phyloP scores from a whole-genome alignment of 2,888 invertebrate genomes.

The Boloria selene region DNA sequence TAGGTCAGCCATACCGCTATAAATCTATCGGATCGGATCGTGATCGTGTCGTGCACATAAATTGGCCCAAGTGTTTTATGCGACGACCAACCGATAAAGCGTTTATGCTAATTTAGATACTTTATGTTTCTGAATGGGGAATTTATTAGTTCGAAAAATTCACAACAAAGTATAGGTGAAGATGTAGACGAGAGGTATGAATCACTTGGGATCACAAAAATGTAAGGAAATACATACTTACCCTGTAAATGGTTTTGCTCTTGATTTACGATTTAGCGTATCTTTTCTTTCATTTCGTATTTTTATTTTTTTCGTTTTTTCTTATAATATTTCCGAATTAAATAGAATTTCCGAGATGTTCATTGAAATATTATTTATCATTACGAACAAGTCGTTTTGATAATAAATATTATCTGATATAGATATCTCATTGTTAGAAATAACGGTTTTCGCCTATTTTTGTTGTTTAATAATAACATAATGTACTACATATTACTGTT shows the following conservation, averaged over 20 bases:
- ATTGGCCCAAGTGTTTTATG: slow-evolving; percentile 45
- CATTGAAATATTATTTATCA: no score
- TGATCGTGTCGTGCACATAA: slow-evolving; percentile 45
- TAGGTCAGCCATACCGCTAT: slow-evolving; percentile 38
- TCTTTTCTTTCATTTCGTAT: no score
- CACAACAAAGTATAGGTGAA: slow-evolving; percentile 27
- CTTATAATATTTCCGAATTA: no score
- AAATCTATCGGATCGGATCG: slow-evolving; percentile 45
- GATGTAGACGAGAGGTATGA: slow-evolving; percentile 21
- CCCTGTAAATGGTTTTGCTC: slow-evolving; percentile 3
- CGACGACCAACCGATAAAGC: slow-evolving; percentile 50
- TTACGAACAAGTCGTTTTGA: no score
- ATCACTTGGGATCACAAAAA: not conserved
- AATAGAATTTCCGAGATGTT: no score
- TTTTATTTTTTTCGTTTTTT: no score
- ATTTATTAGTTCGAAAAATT: slow-evolving; percentile 51
- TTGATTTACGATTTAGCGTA: slow-evolving; percentile 6
- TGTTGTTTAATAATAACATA: no score
- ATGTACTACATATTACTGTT: no score
- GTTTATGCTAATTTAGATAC: slow-evolving; percentile 58
- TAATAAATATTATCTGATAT: no score
- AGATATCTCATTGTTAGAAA: no score
- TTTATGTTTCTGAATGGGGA: slow-evolving; percentile 54
- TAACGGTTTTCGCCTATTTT: no score
- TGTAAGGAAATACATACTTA: not conserved